Evolutionary conservation across 1,140 invertebrate species (phyloP), one percentile per base, ranked within the genome.

Genomic region (Sinonovacula constricta): DNA sequence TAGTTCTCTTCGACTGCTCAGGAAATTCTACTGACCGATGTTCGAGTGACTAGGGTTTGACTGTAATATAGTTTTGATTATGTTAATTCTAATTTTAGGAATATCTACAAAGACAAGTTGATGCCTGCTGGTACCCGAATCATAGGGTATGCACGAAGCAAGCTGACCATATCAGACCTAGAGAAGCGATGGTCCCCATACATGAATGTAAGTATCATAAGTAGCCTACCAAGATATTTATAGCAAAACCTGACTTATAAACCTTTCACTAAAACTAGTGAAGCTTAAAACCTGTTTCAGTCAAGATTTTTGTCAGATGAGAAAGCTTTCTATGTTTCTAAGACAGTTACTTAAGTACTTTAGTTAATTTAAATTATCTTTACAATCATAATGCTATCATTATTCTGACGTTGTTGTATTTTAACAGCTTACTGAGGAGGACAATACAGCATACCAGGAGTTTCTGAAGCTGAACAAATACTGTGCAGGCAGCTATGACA

Each of bases 391-490:
- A n/a, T n/a, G n/a, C n/a, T n/a, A n/a, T n/a, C n/a, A n/a, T n/a
- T n/a, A n/a, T n/a, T n/a, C n/a, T n/a, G n/a, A n/a, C n/a, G n/a
- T n/a, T n/a, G n/a, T n/a, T n/a, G n/a, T n/a, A n/a, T n/a, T n/a
- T n/a, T n/a, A n/a, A n/a, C n/a, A n/a, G n/a, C n/a, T n/a, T n/a
- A n/a, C n/a, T n/a, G n/a, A n/a, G n/a, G n/a, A n/a, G n/a, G 96
- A 99, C 85, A 90, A 94, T 85, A 92, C 93, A 33, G 93, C 93
- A 54, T 95, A 95, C 85, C 94, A 98, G 81, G 91, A 94, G 77
- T 99, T 99, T 92, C 98, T 98, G 95, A 93, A 93, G 54, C 86
- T 95, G 1, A 99, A 99, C 90, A 90, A 93, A 70, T 99, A 99
- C 86, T 92, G 98, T 0, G 87, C 94, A 39, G 98, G 98, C 0